A percentile compares a stretch with the other conserved stretches of the same genome.
phyloP scores from a whole-genome alignment of 2,797 vertebrate genomes.

The Momotus momota region DNA sequence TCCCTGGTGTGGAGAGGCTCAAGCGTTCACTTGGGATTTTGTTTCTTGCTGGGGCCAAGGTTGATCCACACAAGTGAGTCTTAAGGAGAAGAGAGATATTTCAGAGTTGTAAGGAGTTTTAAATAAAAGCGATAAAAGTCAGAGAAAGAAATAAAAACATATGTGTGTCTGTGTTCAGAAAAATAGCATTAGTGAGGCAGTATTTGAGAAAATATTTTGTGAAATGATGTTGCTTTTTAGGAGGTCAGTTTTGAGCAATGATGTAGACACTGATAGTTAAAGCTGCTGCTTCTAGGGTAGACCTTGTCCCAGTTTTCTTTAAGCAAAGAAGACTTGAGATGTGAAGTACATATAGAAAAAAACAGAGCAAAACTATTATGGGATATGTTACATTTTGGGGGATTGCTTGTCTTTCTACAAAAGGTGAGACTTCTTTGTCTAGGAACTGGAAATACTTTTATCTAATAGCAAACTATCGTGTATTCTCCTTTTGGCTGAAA shows the following conservation, averaged over 20 bases:
- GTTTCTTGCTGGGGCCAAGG: background rate
- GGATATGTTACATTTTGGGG: background rate
- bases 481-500: background rate
- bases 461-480: background rate
- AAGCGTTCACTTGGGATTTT: background rate
- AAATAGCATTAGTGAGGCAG: background rate
- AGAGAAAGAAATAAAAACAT: background rate
- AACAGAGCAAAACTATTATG: background rate
- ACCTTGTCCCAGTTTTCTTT: background rate
- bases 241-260: background rate
- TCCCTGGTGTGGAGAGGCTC: background rate
- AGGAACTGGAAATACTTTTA: background rate
- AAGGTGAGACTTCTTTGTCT: background rate
- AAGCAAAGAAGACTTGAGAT: background rate
- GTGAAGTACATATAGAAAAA: background rate
- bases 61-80: background rate
- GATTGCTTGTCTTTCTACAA: background rate
- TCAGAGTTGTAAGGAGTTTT: background rate
- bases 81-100: background rate
- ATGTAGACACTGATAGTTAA: background rate
- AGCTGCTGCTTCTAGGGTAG: background rate
- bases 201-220: background rate
- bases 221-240: background rate
- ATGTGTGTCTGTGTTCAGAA: background rate
- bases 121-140: background rate